Percentiles rank a stretch among this genome's conserved stretches.
phyloP scores from a whole-genome alignment of 2,888 invertebrate species.

The Piscicola geometra region DNA sequence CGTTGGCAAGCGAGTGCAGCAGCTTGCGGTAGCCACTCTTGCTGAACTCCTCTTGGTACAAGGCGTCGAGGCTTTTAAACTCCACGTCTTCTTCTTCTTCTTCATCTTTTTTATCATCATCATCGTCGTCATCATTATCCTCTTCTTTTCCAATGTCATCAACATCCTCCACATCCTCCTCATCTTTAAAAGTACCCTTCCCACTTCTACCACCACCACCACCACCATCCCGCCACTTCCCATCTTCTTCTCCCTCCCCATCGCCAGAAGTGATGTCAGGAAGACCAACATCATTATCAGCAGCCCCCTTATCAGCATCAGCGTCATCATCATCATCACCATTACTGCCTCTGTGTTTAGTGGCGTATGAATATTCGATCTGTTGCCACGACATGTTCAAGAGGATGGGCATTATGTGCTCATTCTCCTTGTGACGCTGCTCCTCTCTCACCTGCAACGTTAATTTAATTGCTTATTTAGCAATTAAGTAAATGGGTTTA shows the following conservation, averaged over 20 bases:
- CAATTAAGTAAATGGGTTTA: not conserved
- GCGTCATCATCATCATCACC: not conserved
- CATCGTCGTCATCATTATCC: conserved; percentile 2
- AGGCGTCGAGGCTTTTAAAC: conserved; percentile 32
- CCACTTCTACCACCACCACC: not conserved
- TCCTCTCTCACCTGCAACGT: conserved; percentile 43
- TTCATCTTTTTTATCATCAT: not conserved
- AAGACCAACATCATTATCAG: no score
- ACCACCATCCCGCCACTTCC: not conserved
- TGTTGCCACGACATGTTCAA: conserved; percentile 35
- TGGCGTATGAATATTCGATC: conserved; percentile 36
- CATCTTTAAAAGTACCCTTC: not conserved
- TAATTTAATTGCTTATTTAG: no score
- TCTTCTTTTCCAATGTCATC: conserved; percentile 4
- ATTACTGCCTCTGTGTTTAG: conserved; percentile 14
- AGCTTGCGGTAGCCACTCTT: conserved; percentile 20
- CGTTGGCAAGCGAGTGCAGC: not conserved
- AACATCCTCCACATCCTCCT: not conserved
- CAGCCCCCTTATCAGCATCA: no score
- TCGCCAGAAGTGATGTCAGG: conserved; percentile 1
- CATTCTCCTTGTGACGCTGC: conserved; percentile 43
- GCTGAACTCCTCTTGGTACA: conserved; percentile 32
- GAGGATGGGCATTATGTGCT: conserved; percentile 40
- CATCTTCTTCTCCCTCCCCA: not conserved
- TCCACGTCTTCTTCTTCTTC: conserved; percentile 12